phyloP scores from a whole-genome alignment of 1,140 invertebrate species.

The Calephelis nemesis region DNA sequence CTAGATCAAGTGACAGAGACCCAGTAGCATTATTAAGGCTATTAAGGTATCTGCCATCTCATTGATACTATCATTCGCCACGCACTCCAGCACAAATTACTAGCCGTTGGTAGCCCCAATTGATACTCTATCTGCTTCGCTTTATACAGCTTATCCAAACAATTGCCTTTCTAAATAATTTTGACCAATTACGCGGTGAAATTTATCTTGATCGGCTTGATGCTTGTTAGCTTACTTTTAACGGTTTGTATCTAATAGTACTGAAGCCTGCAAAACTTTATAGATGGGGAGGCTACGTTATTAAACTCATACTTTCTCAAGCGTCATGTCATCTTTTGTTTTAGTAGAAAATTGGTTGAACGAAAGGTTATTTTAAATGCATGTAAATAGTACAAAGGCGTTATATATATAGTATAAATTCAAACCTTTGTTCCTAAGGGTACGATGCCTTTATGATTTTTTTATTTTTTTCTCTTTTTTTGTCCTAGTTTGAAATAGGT shows the following conservation, averaged over 20 bases:
- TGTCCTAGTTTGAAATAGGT: too few species aligned
- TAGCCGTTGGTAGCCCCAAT: constrained; percentile 6
- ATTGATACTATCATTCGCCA: constrained; percentile 4
- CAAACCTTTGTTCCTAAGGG: too few species aligned
- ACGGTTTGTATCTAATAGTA: not conserved
- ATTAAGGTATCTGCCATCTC: constrained; percentile 13
- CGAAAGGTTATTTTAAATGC: too few species aligned
- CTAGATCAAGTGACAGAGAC: not conserved
- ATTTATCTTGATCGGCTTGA: constrained; percentile 27
- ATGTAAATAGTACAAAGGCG: too few species aligned
- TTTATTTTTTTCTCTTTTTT: too few species aligned
- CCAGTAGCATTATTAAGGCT: constrained; percentile 7
- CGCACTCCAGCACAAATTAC: constrained; percentile 4
- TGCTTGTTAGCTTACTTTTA: constrained; percentile 17
- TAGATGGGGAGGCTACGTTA: too few species aligned
- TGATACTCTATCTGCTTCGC: constrained; percentile 11
- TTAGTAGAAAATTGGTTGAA: too few species aligned
- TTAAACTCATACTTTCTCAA: too few species aligned
- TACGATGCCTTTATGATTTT: too few species aligned
- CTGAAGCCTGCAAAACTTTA: too few species aligned
- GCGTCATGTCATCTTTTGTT: too few species aligned
- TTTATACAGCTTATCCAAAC: constrained; percentile 23
- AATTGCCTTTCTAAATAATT: constrained; percentile 37
- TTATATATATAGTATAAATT: too few species aligned
- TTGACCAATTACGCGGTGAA: constrained; percentile 29